Evolutionary conservation across 2,888 invertebrate genomes (phyloP), one percentile per base, ranked within the genome.

Genomic region (Drosophila diplacantha): DNA sequence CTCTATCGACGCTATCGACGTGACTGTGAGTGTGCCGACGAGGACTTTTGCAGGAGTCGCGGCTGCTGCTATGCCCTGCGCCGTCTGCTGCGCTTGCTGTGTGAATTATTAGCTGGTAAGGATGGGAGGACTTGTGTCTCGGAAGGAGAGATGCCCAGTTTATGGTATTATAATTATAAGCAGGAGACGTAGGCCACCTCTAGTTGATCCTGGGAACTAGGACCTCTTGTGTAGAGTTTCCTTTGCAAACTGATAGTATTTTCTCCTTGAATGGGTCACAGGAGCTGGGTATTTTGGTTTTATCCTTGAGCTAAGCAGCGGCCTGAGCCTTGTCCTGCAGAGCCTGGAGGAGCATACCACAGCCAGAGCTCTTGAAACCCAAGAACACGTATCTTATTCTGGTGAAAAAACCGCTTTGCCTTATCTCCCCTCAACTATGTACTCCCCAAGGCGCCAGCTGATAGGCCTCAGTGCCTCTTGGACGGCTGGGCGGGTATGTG

Each of bases 51-150:
- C 38, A 50, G 53, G 5, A 62, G 16, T 3, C 50, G 54, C 2
- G 61, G 68, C 26, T 75, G 74, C 38, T 85, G 85, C 26, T 71
- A 24, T 12, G 69, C 66, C 53, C 74, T 39, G 66, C 77, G 14
- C 35, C 75, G 74, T 14, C 51, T 88, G 34, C 35, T 85, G 0
- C 64, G 59, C 11, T 59, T 82, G 18, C 46, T 87, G 64, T 81
- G 80, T 77, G 73, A 77, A 56, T 66, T 85, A 41, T 29, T 86
- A 18, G 73, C 70, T 64, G 87, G 87, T 87, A 81, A 87, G 87
- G 18, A 37, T 37, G 0, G 9, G 5, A 9, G 35, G 9, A 35
- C 3, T 35, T 34, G 34, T n/a, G 8, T 8, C 3, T 2, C 0
- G n/a, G 8, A 35, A 16, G 34, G 31, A 31, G 14, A 0, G 8